Evolutionary conservation across 2,888 invertebrate species (phyloP).

Genomic region (Scelioninae gen. 2): DNA sequence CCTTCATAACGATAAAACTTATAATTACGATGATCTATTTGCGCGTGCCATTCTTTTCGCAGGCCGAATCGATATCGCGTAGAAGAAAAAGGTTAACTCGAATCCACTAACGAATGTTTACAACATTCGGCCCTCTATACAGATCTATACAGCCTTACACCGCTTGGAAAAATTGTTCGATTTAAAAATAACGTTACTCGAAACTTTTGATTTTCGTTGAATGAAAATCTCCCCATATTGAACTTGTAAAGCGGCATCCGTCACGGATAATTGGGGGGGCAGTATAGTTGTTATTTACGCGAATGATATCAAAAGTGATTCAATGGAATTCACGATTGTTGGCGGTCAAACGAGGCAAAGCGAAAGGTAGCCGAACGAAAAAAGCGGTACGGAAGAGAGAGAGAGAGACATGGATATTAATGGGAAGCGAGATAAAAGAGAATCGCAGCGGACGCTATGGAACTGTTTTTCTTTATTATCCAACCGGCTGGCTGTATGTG

Average conservation of each 20-base stretch:
- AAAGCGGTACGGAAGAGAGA: constrained; percentile 1
- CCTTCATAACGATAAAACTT: not conserved
- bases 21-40: constrained; percentile 2
- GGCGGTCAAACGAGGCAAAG: constrained; percentile 4
- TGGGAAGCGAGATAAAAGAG: not conserved
- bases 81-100: constrained; percentile 8
- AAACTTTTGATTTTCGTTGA: constrained; percentile 38
- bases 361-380: too few species aligned
- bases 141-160: too few species aligned
- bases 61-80: constrained; percentile 11
- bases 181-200: constrained; percentile 28
- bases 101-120: constrained; percentile 36
- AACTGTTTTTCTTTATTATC: constrained; percentile 53
- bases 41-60: not conserved
- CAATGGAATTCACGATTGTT: constrained; percentile 10
- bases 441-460: constrained; percentile 19
- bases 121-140: constrained; percentile 21
- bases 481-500: constrained; percentile 18
- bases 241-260: constrained; percentile 21
- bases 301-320: constrained; percentile 19
- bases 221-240: constrained; percentile 34
- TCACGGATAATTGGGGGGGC: constrained; percentile 32
- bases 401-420: constrained; percentile 13
- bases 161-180: constrained; percentile 27
- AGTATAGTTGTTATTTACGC: constrained; percentile 38